Conservation (phyloP, 2,113 vertebrate genomes). For the Hippolais icterina region DNA sequence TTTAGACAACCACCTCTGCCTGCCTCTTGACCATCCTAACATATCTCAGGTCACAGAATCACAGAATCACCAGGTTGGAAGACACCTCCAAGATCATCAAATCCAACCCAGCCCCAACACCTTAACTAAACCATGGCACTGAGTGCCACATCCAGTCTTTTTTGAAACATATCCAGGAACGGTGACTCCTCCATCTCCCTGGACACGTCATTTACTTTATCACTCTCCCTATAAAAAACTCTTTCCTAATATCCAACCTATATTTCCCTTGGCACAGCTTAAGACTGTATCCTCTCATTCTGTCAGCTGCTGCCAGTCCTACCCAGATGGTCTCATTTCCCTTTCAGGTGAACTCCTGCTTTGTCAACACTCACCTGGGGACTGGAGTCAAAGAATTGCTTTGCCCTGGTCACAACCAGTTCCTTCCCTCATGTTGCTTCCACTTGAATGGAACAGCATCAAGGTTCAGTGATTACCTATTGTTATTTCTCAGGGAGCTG, state of each 20-base stretch:
- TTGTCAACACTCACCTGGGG: neutral
- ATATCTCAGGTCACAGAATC: neutral
- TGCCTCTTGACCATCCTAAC: neutral
- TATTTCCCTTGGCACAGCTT: neutral
- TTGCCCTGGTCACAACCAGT: neutral
- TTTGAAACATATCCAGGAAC: neutral
- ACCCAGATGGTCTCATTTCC: neutral
- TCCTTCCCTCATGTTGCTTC: neutral
- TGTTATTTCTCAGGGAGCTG: neutral
- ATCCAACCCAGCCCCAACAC: neutral
- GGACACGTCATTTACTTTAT: neutral
- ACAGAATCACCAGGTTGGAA: neutral
- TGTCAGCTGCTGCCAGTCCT: neutral
- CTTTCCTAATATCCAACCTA: neutral
- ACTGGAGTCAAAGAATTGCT: neutral
- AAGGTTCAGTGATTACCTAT: neutral
- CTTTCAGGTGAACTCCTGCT: neutral
- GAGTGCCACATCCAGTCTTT: neutral
- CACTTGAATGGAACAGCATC: neutral
- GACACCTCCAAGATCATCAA: too few relatives aligned
- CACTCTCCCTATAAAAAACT: neutral
- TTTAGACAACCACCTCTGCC: neutral
- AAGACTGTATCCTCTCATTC: neutral
- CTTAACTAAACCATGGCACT: neutral
- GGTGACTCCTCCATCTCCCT: neutral